These are phyloP conservation scores for Disparrhopalites patrizii DNA, from an alignment of 2,888 invertebrate species.

Conservation along the genomic window DNA sequence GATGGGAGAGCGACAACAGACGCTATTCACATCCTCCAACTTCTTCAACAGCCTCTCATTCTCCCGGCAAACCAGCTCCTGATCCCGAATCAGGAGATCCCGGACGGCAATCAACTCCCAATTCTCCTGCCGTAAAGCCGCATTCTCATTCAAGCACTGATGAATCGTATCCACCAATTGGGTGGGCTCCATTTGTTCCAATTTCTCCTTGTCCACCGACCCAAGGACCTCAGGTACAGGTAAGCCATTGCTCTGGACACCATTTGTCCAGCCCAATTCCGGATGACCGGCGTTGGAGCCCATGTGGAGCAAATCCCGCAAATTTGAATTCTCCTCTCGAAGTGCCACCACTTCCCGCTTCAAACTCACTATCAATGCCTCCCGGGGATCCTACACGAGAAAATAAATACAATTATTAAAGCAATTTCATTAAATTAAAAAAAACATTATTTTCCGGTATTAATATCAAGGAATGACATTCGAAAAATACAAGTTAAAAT, in stretches of 20 bases:
- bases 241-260: conserved; percentile 26
- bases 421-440: too few relatives aligned
- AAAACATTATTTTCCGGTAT: too few relatives aligned
- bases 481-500: too few relatives aligned
- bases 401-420: too few relatives aligned
- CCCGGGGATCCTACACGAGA: conserved; percentile 78
- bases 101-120: conserved; percentile 73
- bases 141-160: conserved; percentile 71
- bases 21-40: conserved; percentile 81
- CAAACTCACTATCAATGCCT: conserved; percentile 80
- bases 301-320: conserved; percentile 59
- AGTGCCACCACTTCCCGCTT: conserved; percentile 81
- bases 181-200: conserved; percentile 69
- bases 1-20: conserved; percentile 76
- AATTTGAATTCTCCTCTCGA: conserved; percentile 81
- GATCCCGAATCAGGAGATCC: conserved; percentile 78
- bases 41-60: conserved; percentile 83
- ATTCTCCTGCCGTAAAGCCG: conserved; percentile 75
- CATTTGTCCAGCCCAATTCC: conserved; percentile 27
- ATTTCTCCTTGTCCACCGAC: conserved; percentile 63
- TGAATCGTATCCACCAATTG: conserved; percentile 79
- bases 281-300: conserved; percentile 36
- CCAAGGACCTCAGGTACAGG: conserved; percentile 23
- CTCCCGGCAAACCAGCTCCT: conserved; percentile 82
- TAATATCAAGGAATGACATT: too few relatives aligned